Base-by-base conservation (phyloP, 53 echinoderm and acorn worm species). In the Actinopyga echinites region DNA sequence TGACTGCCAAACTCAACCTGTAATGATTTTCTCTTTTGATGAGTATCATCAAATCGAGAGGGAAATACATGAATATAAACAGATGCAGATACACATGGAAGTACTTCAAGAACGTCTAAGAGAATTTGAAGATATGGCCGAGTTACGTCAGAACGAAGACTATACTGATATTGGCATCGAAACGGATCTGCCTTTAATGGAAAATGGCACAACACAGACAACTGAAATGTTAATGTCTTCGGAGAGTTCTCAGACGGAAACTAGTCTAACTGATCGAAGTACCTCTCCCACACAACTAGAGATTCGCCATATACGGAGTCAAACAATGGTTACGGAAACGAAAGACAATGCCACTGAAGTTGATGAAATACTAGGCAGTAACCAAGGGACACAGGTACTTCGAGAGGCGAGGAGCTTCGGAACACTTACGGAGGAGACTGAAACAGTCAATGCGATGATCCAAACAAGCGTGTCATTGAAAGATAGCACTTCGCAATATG, bases 1-100 rank as follows among this genome's bases (percentile, higher is more conserved):
- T 8, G 85, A 84, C 81, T 80, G 83, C 58, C 89, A 89, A 64
- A 89, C 89, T 9, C 84, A 84, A 33, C 74, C 84, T 13, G 89
- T 85, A 9, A 66, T 89, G 77, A 63, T 89, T 31, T 45, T 89
- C 21, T 83, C 89, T 32, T 15, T 56, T 22, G 77, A 77, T 32
- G 77, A 77, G 31, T 77, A 43, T 55, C 28, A 77, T 30, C 77
- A 77, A 12, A 77, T 77, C 31, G 56, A 77, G 21, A 56, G 28
- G 30, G 77, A 77, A 30, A 77, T 77, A 49, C 44, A 77, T 43
- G 77, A 77, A 53, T 77, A 77, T 43, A 53, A 54, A 17, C 32
- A 77, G 49, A 77, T 77, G 77, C 77, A 77, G 30, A 28, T 17
- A 56, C 1, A 30, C 21, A 55, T 77, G 77, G 17, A 56, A 56